Base-by-base conservation (phyloP, 2,113 vertebrate species). In the Anhinga anhinga region DNA sequence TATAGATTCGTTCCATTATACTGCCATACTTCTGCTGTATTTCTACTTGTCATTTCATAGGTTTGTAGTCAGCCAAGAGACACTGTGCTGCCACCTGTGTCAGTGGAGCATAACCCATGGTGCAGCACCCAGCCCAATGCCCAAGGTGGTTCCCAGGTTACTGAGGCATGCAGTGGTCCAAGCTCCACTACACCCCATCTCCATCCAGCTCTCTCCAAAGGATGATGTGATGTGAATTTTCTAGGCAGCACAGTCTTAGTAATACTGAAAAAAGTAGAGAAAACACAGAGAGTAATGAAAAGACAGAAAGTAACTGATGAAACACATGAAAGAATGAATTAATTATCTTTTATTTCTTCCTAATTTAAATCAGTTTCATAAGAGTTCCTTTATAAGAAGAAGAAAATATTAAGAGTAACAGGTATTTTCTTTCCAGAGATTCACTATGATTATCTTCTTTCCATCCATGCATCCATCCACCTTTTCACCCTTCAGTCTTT, bases 81-180 rank as follows among this genome's bases (percentile, higher is more conserved):
- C 5, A 2, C 7, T 87, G 26, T 22, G 7, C 21, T 82, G 14
- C 5, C 40, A 34, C 5, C 3, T 56, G 20, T 44, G 32, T 42
- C 45, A 67, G 16, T 25, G 49, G 45, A 78, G 4, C 21, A 9
- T 27, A 42, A 8, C 0, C 0, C 7, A 3, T 14, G 21, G 3
- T n/a, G 26, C 20, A 69, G 12, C 9, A 62, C 17, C 9, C 19
- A 61, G 44, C 36, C 27, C 20, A 10, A n/a, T 38, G 8, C 7
- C 29, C 4, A 2, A 55, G 2, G 5, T 53, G 6, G 16, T 80
- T 22, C 7, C 58, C 15, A 72, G 19, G 8, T 23, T 82, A 62
- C 8, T 52, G n/a, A 70, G 23, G 3, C 3, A 34, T 22, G 27
- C 7, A 66, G 38, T 38, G 89, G 4, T 14, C 17, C 1, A 3